Base-by-base conservation (phyloP, 2,888 invertebrate species). In the Operophtera brumata region DNA sequence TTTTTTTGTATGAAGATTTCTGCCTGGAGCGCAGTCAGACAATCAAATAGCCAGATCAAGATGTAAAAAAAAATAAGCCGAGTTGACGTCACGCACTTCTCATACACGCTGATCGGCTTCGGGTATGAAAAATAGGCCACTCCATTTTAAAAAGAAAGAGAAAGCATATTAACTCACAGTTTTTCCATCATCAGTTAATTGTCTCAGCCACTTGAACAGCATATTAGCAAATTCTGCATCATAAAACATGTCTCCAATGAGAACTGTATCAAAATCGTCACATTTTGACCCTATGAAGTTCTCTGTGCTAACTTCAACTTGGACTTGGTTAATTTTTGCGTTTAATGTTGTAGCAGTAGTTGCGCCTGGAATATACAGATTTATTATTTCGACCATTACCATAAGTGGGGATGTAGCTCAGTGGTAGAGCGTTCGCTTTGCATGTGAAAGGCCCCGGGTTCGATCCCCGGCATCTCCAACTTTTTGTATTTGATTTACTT, bases 381-480 rank as follows among this genome's bases (percentile, higher is more conserved):
- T 47, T 0, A 14, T 48, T 62, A 76, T 77, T 85, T 85, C 26
- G 1, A 1, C 0, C 0, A 0, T 0, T 0, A 0, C 0, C 0
- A 0, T 43, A 73, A 60, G 65, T 60, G 92, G 92, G 93, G 96
- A 96, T 96, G 96, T 96, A 96, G 96, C 96, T 96, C 96, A 96
- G 96, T 96, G 96, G 96, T 96, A 96, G 96, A 96, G 96, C 96
- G 96, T 96, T 96, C 96, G 96, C 96, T 96, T 96, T 96, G 96
- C 96, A 96, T 96, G 96, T 96, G 96, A 96, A 96, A 96, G 96
- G 96, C 95, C 96, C 96, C 95, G 96, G 96, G 96, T 96, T 96
- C 96, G 95, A 97, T 96, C 96, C 96, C 96, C 96, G 95, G 96
- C 95, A 96, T 94, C 95, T 94, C 95, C 95, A 80, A 70, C 3